phyloP scores from a whole-genome alignment of 2,888 invertebrate species.

The Mythimna albipuncta region DNA sequence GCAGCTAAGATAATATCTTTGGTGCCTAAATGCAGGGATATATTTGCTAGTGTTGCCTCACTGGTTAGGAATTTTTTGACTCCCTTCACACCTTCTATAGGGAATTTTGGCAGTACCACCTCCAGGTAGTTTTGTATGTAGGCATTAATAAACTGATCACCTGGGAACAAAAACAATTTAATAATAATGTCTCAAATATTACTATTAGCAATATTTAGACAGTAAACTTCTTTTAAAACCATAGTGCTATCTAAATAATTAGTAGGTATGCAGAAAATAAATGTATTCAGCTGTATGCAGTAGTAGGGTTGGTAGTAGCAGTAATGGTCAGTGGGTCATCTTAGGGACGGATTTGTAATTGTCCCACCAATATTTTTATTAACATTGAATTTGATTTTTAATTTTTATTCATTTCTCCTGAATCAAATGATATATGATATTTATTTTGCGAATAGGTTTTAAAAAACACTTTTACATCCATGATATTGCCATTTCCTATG shows the following conservation, averaged over 20 bases:
- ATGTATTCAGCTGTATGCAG: too few species aligned
- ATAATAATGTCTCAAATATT: background rate
- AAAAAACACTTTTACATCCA: too few species aligned
- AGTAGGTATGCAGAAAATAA: too few species aligned
- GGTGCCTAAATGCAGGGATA: conserved; percentile 94
- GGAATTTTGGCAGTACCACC: conserved; percentile 93
- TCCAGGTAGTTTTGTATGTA: conserved; percentile 93
- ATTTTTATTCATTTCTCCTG: too few species aligned
- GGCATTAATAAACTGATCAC: conserved; percentile 92
- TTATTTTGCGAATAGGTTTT: too few species aligned
- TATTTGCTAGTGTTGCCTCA: conserved; percentile 92
- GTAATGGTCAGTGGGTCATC: too few species aligned
- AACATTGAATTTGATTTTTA: too few species aligned
- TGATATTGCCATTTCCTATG: background rate
- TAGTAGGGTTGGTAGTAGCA: too few species aligned
- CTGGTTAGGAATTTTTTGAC: conserved; percentile 92
- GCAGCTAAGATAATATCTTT: conserved; percentile 95
- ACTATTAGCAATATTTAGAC: background rate
- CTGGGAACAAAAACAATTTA: conserved; percentile 67
- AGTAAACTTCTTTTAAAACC: background rate
- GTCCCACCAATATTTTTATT: too few species aligned
- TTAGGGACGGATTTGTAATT: too few species aligned
- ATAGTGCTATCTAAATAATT: too few species aligned
- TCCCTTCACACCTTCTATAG: conserved; percentile 93
- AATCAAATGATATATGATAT: too few species aligned